Base-by-base conservation (phyloP, 2,888 invertebrate genomes). In the Anarsia innoxiella region DNA sequence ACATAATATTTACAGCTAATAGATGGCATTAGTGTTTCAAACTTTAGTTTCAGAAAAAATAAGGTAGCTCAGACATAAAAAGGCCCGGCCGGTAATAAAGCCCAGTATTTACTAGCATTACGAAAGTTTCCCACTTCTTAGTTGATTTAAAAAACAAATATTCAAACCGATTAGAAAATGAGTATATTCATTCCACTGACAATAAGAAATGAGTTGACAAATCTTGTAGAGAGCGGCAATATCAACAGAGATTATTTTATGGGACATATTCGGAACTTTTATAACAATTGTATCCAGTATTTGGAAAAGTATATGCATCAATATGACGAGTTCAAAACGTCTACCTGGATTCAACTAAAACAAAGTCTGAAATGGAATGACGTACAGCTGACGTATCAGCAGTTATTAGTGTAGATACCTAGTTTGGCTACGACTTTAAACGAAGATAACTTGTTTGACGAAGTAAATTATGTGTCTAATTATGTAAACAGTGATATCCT, bases 201-300 rank as follows among this genome's bases (percentile, higher is more conserved):
- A 42, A 42, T 46, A 45, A 42, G 36, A 45, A 42, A 31, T n/a
- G 38, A 36, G 38, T 45, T 30, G 19, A 37, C 23, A 39, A 44
- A 41, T 23, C 31, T 46, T 12, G 39, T 28, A 25, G 36, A 39
- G 23, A 28, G 41, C 41, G 46, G 41, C 36, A 42, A 46, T 14
- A 39, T 46, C 42, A 46, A 33, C 36, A 26, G 44, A 19, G 45
- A 46, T 42, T 36, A 46, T 39, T 38, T 46, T 36, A 33, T 46
- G 45, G 45, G 13, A 40, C 33, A 33, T 33, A 12, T 19, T 19
- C 19, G 19, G 3, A 19, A 19, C 19, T 19, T 19, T 19, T 19
- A 19, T 19, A 19, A 46, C 45, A 35, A 41, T 8, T 19, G 19
- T 8, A 19, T 19, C 19, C 19, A 19, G 19, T 19, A 19, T 8